A percentile compares a stretch with the other conserved stretches of the same genome.
These are phyloP conservation scores for Microctonus aethiopoides DNA, from an alignment of 2,888 invertebrate species.

Conservation along the genomic window DNA sequence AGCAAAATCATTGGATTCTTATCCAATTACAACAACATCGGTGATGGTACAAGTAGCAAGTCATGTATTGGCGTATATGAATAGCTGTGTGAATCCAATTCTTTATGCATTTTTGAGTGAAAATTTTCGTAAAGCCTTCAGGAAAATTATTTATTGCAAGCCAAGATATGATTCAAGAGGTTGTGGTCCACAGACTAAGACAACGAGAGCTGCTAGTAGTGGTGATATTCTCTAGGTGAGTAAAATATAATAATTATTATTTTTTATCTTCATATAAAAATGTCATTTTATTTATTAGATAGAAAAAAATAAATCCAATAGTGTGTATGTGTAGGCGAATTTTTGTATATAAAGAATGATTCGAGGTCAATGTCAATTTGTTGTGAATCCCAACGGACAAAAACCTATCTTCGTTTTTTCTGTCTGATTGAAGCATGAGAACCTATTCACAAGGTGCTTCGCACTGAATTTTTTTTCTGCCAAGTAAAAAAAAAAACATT, in stretches of 20 bases:
- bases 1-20: slow-evolving; percentile 79
- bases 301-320: background rate
- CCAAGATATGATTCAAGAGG: slow-evolving; percentile 68
- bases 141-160: slow-evolving; percentile 75
- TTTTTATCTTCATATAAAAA: background rate
- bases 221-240: slow-evolving; percentile 74
- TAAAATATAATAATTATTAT: background rate
- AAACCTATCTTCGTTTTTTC: too few species aligned
- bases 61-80: slow-evolving; percentile 90
- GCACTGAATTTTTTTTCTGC: too few species aligned
- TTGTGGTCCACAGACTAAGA: slow-evolving; percentile 73
- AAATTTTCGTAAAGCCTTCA: slow-evolving; percentile 92
- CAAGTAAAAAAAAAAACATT: too few species aligned
- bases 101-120: slow-evolving; percentile 95
- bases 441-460: too few species aligned
- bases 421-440: too few species aligned
- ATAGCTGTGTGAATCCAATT: slow-evolving; percentile 94
- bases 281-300: background rate
- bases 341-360: background rate
- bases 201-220: slow-evolving; percentile 76
- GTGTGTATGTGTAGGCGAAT: background rate
- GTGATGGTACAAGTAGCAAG: slow-evolving; percentile 82
- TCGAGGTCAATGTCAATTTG: background rate
- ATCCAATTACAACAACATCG: slow-evolving; percentile 75
- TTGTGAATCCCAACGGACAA: too few species aligned